Evolutionary conservation across 2,113 vertebrate genomes (phyloP), one percentile per base, ranked within the genome.

Genomic region (Nothoprocta pentlandii): DNA sequence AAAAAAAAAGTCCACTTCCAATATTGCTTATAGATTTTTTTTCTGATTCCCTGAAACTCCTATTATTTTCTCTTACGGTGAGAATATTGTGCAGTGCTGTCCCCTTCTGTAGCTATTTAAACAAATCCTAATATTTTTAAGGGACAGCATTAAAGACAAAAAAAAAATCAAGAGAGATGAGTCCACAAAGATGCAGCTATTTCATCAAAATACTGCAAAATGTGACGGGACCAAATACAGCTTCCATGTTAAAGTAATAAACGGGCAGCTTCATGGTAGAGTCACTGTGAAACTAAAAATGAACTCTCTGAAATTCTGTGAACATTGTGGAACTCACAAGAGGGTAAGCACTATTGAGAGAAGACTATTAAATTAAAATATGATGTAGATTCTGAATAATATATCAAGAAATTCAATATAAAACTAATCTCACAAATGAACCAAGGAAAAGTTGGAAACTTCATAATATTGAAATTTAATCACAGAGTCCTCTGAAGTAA

Each of bases 301-400:
- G 1, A 49, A 22, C 47, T 49, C 20, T 5, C 9, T 49, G 47
- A 49, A 49, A 47, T 3, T 47, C 46, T 47, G 47, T 49, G 47
- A 49, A 49, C 47, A 49, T 49, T 49, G 47, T 49, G 47, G 22
- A 49, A 49, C 47, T 49, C 41, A 83, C 12, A 0, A 66, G 30
- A 7, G 12, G 30, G 10, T 70, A 23, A 71, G 21, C 16, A 41
- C 7, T 53, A 14, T 51, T 87, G 51, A 44, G 79, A 21, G 16
- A 13, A 89, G 41, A 68, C 81, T 61, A 87, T 47, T 71, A 87
- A 93, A 89, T 86, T 81, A 28, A 87, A 84, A 71, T 6, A 56
- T 11, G 17, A 32, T 78, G 70, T 81, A 71, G 51, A 32, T 63
- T 6, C 42, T 92, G 62, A 94, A 81, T 79, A 93, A 91, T 51